These are phyloP conservation scores for Otolemur garnettii DNA, from an alignment of 2,113 vertebrate species.

Conservation along the genomic window DNA sequence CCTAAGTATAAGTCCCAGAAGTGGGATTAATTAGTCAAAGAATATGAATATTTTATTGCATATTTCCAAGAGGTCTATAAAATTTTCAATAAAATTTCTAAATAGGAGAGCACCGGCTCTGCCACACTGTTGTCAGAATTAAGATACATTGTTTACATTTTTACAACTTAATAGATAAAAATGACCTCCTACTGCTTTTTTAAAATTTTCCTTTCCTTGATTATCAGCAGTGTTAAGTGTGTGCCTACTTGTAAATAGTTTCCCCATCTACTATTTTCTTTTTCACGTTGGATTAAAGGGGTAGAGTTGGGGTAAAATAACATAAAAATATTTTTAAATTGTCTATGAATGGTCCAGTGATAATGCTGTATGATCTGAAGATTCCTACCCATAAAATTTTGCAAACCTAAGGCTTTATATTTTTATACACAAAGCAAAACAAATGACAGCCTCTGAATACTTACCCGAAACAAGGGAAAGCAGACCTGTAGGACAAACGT, in stretches of 20 bases:
- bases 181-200: background rate
- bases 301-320: background rate
- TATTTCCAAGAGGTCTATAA: constrained; percentile 50
- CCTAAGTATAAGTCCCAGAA: constrained; percentile 36
- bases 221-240: background rate
- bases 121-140: background rate
- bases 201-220: background rate
- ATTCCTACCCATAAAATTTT: background rate
- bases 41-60: constrained; percentile 63
- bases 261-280: background rate
- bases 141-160: background rate
- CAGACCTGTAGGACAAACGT: background rate
- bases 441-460: background rate
- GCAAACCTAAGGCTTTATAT: background rate
- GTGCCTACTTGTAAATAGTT: background rate
- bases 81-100: constrained; percentile 32
- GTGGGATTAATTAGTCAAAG: constrained; percentile 64
- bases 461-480: background rate
- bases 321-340: background rate
- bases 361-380: background rate
- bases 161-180: background rate
- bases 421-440: background rate
- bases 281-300: background rate
- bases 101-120: background rate
- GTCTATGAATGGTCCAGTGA: background rate